Percentiles rank a stretch among this genome's conserved stretches.
These are phyloP conservation scores for Drosophila atripex DNA, from an alignment of 2,888 invertebrate genomes.

Conservation along the genomic window DNA sequence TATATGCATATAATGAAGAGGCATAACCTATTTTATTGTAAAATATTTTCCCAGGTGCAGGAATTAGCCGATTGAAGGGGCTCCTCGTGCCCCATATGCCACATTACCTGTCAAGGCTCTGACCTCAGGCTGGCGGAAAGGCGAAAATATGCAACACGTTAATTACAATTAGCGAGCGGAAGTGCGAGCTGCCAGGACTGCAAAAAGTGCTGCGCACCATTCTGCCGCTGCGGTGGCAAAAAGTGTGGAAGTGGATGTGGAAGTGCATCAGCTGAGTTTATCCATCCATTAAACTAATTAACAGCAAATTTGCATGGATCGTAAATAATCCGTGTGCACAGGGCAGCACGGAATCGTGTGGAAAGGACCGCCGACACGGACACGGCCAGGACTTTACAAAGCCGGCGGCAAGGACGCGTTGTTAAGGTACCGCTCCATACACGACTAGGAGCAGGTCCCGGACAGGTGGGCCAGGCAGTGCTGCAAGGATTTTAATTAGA, in stretches of 20 bases:
- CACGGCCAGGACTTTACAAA: slow-evolving; percentile 19
- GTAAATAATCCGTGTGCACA: slow-evolving; percentile 73
- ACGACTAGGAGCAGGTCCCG: slow-evolving; percentile 26
- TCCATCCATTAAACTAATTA: slow-evolving; percentile 81
- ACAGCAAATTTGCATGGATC: slow-evolving; percentile 81
- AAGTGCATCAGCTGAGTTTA: slow-evolving; percentile 78
- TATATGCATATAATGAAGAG: not conserved
- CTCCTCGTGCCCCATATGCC: slow-evolving; percentile 18
- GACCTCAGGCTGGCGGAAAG: slow-evolving; percentile 18
- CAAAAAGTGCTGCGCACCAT: slow-evolving; percentile 55
- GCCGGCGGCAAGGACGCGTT: slow-evolving; percentile 44
- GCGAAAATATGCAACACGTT: slow-evolving; percentile 71
- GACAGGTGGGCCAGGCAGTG: slow-evolving; percentile 56
- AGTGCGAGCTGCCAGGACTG: slow-evolving; percentile 47
- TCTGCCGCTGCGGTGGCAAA: slow-evolving; percentile 27
- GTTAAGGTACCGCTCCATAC: slow-evolving; percentile 14
- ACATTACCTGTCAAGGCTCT: slow-evolving; percentile 23
- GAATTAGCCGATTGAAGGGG: slow-evolving; percentile 10
- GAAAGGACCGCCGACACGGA: not conserved
- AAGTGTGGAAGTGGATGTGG: slow-evolving; percentile 15
- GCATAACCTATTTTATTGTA: not conserved
- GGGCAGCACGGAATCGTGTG: slow-evolving; percentile 1
- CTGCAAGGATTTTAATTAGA: slow-evolving; percentile 75
- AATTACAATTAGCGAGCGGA: slow-evolving; percentile 75
- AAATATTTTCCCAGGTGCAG: not conserved